phyloP scores from a whole-genome alignment of 2,113 vertebrate genomes.

The Carlito syrichta region DNA sequence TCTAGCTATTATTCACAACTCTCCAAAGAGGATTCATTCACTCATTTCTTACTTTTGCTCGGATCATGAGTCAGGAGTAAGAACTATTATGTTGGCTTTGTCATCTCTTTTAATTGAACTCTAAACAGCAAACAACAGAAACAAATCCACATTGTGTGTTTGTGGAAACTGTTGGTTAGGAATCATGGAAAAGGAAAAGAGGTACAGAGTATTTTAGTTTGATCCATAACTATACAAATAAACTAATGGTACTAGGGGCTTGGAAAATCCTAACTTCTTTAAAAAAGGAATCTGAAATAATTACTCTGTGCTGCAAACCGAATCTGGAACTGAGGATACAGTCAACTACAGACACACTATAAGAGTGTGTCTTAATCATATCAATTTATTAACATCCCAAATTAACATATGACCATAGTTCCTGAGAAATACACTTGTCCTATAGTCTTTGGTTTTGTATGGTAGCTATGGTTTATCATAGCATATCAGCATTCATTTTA shows the following conservation, averaged over 20 bases:
- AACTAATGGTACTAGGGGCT: neutral
- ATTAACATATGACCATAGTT: neutral
- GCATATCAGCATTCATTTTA: conserved; percentile 41
- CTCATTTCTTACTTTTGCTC: neutral
- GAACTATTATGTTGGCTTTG: neutral
- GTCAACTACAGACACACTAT: neutral
- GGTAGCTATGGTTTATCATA: neutral
- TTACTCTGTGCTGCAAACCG: neutral
- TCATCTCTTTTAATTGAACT: neutral
- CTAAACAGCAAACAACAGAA: neutral
- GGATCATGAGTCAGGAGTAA: neutral
- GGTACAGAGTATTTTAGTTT: neutral
- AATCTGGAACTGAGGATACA: neutral
- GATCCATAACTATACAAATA: neutral
- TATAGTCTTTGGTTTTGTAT: neutral
- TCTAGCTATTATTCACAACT: neutral
- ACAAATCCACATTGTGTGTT: neutral
- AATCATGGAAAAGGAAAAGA: neutral
- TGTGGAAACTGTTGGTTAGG: neutral
- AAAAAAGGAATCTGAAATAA: neutral
- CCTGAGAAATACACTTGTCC: neutral
- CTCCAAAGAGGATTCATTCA: neutral
- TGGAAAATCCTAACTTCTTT: neutral
- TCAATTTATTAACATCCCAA: neutral
- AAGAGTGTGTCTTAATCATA: neutral